Evolutionary conservation across 2,113 vertebrate genomes (phyloP).

Genomic region (Eulemur macaco): DNA sequence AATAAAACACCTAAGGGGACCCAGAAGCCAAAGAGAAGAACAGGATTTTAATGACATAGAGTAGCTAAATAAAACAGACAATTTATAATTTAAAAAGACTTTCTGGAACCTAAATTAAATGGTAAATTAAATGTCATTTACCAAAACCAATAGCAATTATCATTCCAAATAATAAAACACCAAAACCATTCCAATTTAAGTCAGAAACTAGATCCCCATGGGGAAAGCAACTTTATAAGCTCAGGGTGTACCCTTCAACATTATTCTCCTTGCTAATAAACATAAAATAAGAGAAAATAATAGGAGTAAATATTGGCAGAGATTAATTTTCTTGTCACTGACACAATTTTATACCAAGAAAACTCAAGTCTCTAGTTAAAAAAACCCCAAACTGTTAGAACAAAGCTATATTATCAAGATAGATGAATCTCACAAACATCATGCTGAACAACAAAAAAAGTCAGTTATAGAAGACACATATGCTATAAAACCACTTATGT

Average conservation of each 20-base stretch:
- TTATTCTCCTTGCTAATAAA: constrained; percentile 38
- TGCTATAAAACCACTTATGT: constrained; percentile 4
- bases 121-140: constrained; percentile 24
- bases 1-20: neutral
- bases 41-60: neutral
- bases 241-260: neutral
- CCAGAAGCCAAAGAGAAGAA: neutral
- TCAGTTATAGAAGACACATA: constrained; percentile 20
- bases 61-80: constrained; percentile 19
- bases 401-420: constrained; percentile 17
- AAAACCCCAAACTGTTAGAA: neutral
- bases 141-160: constrained; percentile 45
- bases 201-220: constrained; percentile 11
- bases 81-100: neutral
- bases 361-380: neutral
- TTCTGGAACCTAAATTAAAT: constrained; percentile 24
- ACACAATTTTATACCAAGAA: constrained; percentile 22
- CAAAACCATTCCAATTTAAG: constrained; percentile 48
- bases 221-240: constrained; percentile 26
- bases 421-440: constrained; percentile 16
- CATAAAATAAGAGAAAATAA: constrained; percentile 20
- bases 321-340: constrained; percentile 36
- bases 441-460: neutral
- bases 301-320: constrained; percentile 31
- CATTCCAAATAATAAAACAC: constrained; percentile 49